A percentile compares a stretch with the other conserved stretches of the same genome.
Evolutionary conservation across 1,140 invertebrate species (phyloP).

Genomic region (Rhagoletis zephyria): DNA sequence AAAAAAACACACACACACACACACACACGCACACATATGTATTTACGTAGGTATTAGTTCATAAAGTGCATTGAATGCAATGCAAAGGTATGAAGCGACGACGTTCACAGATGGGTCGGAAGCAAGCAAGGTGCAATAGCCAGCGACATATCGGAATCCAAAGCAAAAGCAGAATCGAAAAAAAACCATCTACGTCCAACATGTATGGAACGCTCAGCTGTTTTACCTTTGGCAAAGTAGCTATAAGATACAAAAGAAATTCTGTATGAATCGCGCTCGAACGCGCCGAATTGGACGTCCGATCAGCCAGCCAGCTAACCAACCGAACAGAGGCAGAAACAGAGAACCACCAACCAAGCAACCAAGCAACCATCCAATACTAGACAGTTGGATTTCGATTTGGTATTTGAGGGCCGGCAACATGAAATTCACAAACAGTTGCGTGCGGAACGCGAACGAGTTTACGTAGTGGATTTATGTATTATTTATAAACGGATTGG

Average conservation of each 20-base stretch:
- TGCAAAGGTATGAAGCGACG: conserved; percentile 34
- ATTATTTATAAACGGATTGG: not conserved
- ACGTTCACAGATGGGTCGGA: not conserved
- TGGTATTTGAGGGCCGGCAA: conserved; percentile 57
- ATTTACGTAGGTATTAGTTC: not conserved
- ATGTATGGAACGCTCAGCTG: conserved; percentile 30
- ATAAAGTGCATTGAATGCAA: too few relatives aligned
- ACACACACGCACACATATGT: not conserved
- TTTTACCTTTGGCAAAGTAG: not conserved
- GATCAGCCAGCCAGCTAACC: too few relatives aligned
- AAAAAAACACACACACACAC: not conserved
- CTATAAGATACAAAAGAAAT: not conserved
- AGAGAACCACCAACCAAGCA: not conserved
- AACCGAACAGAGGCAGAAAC: too few relatives aligned
- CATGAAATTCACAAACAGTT: conserved; percentile 59
- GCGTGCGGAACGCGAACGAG: conserved; percentile 65
- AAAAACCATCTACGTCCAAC: not conserved
- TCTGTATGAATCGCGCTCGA: too few relatives aligned
- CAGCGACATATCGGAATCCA: not conserved
- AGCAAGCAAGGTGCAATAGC: conserved; percentile 10
- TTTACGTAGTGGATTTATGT: conserved; percentile 48
- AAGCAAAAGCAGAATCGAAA: not conserved
- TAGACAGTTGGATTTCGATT: conserved; percentile 27
- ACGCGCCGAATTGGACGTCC: too few relatives aligned
- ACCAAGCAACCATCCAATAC: not conserved